Base-by-base conservation (phyloP, 2,888 invertebrate genomes). In the Cotesia congregata region DNA sequence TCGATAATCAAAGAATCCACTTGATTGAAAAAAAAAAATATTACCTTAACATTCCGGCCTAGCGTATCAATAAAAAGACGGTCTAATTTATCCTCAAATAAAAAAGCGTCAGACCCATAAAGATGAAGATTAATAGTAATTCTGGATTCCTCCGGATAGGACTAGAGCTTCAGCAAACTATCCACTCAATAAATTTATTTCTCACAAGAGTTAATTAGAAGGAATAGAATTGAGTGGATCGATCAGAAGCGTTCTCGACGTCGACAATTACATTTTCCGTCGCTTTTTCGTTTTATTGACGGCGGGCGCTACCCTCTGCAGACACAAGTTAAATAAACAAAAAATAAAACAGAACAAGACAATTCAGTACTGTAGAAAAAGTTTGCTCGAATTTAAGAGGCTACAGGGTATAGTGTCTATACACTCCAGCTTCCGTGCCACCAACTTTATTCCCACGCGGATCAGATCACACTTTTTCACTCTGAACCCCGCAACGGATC, bases 211-310 rank as follows among this genome's bases (percentile, higher is more conserved):
- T 12, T 67, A 67, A 67, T 67, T 67, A 67, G 6, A 67, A n/a
- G 7, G 67, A 38, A 67, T 39, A 67, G 39, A 38, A 67, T 67
- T 67, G 39, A 67, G n/a, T 67, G 40, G 40, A 67, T 67, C 67
- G 40, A 67, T 40, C 40, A 40, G n/a, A 6, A 40, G 40, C 15
- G 6, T 17, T 40, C 40, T 15, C 40, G 15, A 17, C 40, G 39
- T 15, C 40, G 15, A 17, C 40, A 67, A 40, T 67, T 67, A 67
- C 40, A 4, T 67, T 40, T 40, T 15, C 40, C 12, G 5, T 9
- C 38, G 40, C 38, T 67, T 40, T 67, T 67, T 17, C 40, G 40
- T 7, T 50, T 50, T 50, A 50, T 50, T 50, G 50, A 50, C 7
- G 50, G 3, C 50, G 12, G 12, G 50, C 12, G 12, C 50, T 50